Evolutionary conservation across 1,140 invertebrate species (phyloP), one percentile per base, ranked within the genome.

Genomic region (Drosophila murphyi): DNA sequence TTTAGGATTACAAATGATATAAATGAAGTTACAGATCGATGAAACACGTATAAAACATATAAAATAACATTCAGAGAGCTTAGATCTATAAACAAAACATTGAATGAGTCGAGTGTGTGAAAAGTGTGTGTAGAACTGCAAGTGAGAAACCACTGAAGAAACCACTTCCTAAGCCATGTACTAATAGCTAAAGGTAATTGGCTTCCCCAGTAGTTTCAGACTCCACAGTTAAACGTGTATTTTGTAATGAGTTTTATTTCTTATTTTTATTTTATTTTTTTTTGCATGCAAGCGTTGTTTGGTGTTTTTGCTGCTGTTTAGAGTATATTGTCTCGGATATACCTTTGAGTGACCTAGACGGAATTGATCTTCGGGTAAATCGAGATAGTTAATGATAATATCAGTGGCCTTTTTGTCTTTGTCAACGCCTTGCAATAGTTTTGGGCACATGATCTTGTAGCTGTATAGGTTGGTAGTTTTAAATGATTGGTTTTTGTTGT

Each of bases 341-440:
- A 97, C 98, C 97, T 99, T 99, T 71, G 98, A 99, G 93, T 96
- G 96, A 94, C 98, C 98, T 93, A 99, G 94, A 92, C 98, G 96
- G 94, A 96, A 99, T 93, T 98, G 97, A 93, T 98, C 97, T 77
- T 95, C 94, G 92, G 98, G 97, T 93, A 99, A 94, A 93, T 96
- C 95, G 91, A 96, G 95, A 86, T 95, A 94, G 81, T 97, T 96
- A 93, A 99, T 95, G 94, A 99, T 97, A 93, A 97, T 96, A 93
- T 96, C 95, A 71, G 97, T 96, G 75, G 97, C 97, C 93, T 97
- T 96, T 94, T 97, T 95, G 76, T 96, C 94, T 81, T 95, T 94
- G 91, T 95, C 95, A 78, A 91, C 96, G 95, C 95, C 95, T 96
- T 92, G 96, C 93, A 93, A 94, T 94, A 95, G 94, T 74, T 92